These are phyloP conservation scores for Cheilosia variabilis DNA, from an alignment of 2,888 invertebrate species.

Conservation along the genomic window DNA sequence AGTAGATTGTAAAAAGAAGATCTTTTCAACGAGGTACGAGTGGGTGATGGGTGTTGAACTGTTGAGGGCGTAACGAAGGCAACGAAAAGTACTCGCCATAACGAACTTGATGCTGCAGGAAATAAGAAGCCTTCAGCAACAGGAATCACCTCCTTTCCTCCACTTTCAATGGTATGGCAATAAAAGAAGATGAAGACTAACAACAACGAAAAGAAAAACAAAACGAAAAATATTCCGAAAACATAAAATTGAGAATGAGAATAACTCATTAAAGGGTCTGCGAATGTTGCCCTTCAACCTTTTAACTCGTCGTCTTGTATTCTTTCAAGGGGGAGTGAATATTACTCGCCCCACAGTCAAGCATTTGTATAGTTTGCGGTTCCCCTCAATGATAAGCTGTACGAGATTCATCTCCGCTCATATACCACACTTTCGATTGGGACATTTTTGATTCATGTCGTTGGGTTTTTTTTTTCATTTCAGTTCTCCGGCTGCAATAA, in stretches of 20 bases:
- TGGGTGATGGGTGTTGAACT: too few species aligned
- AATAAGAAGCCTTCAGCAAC: constrained; percentile 31
- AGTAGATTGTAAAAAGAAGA: constrained; percentile 13
- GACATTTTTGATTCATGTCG: constrained; percentile 41
- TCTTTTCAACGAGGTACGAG: not conserved
- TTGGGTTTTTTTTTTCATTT: constrained; percentile 78
- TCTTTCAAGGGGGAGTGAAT: constrained; percentile 11
- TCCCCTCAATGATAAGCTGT: constrained; percentile 38
- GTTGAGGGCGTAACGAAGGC: too few species aligned
- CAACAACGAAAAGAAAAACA: not conserved
- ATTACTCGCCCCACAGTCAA: constrained; percentile 2
- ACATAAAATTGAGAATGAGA: constrained; percentile 12
- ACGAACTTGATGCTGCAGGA: constrained; percentile 23
- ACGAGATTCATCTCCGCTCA: not conserved
- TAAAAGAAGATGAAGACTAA: constrained; percentile 4
- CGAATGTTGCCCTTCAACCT: constrained; percentile 61
- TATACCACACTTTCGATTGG: not conserved
- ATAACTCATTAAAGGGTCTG: constrained; percentile 62
- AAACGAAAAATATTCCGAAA: not conserved
- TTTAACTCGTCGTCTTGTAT: not conserved
- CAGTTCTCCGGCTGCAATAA: constrained; percentile 97
- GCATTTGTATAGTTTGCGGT: not conserved
- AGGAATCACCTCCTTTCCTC: constrained; percentile 32
- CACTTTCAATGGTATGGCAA: constrained; percentile 21
- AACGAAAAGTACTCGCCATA: constrained; percentile 5